Evolutionary conservation across 2,888 invertebrate genomes (phyloP).

Genomic region (Belgica antarctica): DNA sequence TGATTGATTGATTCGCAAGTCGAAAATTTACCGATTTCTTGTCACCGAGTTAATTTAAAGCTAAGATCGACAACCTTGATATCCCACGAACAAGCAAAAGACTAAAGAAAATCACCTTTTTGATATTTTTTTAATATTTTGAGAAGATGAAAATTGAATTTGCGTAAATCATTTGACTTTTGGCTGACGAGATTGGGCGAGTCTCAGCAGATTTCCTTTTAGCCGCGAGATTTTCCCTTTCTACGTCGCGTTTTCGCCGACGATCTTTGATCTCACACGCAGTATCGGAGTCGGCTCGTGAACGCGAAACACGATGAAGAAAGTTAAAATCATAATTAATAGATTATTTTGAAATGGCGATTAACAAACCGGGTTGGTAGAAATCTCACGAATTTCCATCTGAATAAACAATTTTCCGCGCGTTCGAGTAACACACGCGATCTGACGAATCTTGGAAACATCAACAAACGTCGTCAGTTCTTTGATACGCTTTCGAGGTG

Average conservation of each 20-base stretch:
- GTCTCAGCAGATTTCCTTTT: not conserved
- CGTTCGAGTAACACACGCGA: too few species aligned
- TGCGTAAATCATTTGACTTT: not conserved
- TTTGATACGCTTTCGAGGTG: not conserved
- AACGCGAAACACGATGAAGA: not conserved
- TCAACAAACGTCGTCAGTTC: constrained; percentile 17
- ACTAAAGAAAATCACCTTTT: not conserved
- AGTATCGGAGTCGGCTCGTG: not conserved
- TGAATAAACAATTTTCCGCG: constrained; percentile 20
- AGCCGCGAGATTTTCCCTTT: not conserved
- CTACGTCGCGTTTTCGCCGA: too few species aligned
- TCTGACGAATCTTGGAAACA: not conserved
- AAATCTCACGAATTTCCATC: not conserved
- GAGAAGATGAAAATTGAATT: not conserved
- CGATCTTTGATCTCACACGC: not conserved
- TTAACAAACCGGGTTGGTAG: not conserved
- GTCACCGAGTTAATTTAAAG: too few species aligned
- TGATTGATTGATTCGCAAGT: not conserved
- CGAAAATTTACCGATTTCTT: too few species aligned
- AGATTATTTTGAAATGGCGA: not conserved
- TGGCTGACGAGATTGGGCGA: not conserved
- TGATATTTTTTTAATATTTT: not conserved
- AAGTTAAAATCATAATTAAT: constrained; percentile 2
- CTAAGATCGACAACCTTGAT: not conserved
- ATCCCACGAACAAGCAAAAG: not conserved